These are phyloP conservation scores for Panurus biarmicus DNA, from an alignment of 2,113 vertebrate species.

Conservation along the genomic window DNA sequence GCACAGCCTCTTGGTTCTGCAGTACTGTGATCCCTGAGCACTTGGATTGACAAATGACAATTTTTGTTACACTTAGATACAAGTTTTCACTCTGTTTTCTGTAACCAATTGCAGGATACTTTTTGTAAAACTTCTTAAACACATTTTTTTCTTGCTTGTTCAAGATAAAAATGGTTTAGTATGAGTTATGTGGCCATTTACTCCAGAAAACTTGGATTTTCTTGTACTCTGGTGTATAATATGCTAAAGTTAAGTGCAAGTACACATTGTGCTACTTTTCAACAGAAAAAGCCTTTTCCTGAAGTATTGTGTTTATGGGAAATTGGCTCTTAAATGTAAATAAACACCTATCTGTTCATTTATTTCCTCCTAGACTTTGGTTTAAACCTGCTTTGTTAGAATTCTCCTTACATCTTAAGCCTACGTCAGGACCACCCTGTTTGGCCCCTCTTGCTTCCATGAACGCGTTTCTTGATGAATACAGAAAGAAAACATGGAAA, in stretches of 20 bases:
- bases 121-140: not conserved
- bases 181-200: not conserved
- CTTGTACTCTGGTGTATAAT: not conserved
- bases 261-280: not conserved
- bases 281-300: not conserved
- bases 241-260: not conserved
- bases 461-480: not conserved
- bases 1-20: not conserved
- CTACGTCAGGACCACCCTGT: rapidly evolving
- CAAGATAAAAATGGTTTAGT: not conserved
- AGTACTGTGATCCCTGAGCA: not conserved
- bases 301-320: not conserved
- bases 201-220: not conserved
- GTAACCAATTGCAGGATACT: not conserved
- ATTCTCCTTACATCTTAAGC: not conserved
- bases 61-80: not conserved
- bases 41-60: rapidly evolving
- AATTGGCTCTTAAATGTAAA: not conserved
- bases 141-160: not conserved
- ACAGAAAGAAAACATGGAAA: not conserved
- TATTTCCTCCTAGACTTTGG: not conserved
- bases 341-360: not conserved
- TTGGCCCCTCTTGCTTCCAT: not conserved
- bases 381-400: not conserved
- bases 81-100: not conserved